Base-by-base conservation (phyloP, 2,797 vertebrate species). In the Pipistrellus pipistrellus region DNA sequence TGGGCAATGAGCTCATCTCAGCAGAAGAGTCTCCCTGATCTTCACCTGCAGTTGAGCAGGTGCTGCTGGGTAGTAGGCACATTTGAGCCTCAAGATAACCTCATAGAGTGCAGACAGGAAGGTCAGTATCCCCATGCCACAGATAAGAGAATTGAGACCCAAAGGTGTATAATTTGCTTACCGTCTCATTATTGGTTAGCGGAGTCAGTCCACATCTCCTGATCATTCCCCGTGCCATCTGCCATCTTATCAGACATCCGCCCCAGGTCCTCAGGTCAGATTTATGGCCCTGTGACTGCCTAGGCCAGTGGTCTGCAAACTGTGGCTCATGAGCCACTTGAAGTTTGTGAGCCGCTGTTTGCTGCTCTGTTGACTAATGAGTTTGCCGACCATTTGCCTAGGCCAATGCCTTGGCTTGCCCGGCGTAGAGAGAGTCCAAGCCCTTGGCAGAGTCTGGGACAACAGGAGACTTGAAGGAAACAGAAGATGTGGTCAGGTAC, bases 131-230 rank as follows among this genome's bases (percentile, higher is more conserved):
- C 41, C 64, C 48, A 51, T 90, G 72, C 44, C 57, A 64, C 30
- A 75, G 68, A n/a, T 15, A 30, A 62, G 92, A 90, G 76, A 88
- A 81, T 59, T 38, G 20, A 94, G 38, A 27, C 27, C 59, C 48
- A 38, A n/a, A n/a, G 35, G 11, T 80, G 27, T 77, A 90, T 55
- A 35, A 25, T 77, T 59, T 69, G 17, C 89, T 20, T 1, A 18
- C 13, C 32, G 73, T 76, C 59, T 80, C 82, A 18, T 6, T 64
- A 5, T 62, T 81, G 59, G 64, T 64, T 81, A 59, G 62, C 75
- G 48, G 10, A 69, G n/a, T 38, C 88, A 92, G 0, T 69, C 14
- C 27, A 32, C 6, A 6, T 72, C 48, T 80, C 27, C 30, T 68
- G 75, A 35, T 59, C 46, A 4, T 83, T 80, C 68, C 57, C 21